Conservation (phyloP, 2,888 invertebrate genomes). For the Hyles lineata region DNA sequence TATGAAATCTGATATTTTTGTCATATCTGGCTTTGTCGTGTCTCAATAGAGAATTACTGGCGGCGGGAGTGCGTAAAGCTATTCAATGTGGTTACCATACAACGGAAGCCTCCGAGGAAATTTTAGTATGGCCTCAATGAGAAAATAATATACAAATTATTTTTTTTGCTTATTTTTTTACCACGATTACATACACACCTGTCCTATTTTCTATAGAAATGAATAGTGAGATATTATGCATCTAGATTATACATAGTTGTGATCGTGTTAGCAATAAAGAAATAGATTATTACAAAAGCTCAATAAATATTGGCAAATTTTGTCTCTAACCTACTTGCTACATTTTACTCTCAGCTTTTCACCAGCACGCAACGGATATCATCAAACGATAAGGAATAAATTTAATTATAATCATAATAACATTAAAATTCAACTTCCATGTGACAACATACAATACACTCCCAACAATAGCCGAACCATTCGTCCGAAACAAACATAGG, state of each 20-base stretch:
- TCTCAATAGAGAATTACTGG: constrained; percentile 74
- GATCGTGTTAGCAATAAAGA: no score
- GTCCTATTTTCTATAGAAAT: no score
- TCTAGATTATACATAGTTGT: no score
- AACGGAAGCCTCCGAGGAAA: constrained; percentile 29
- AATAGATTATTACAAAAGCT: no score
- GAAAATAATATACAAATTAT: constrained; percentile 9
- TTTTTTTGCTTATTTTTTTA: background rate
- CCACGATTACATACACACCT: background rate
- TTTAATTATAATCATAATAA: background rate
- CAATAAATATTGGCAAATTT: no score
- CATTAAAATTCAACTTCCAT: background rate
- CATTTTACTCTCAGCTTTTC: no score
- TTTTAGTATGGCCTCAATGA: constrained; percentile 28
- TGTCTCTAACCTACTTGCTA: no score
- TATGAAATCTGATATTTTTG: constrained; percentile 85
- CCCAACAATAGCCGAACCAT: constrained; percentile 25
- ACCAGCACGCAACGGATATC: no score
- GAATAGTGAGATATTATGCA: no score
- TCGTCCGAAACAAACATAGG: constrained; percentile 47
- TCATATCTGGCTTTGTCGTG: constrained; percentile 84
- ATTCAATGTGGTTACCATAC: constrained; percentile 56
- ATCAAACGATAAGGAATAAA: background rate
- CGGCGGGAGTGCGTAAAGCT: constrained; percentile 60
- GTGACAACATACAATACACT: background rate